Evolutionary conservation across 2,113 vertebrate genomes (phyloP), one percentile per base, ranked within the genome.

Genomic region (Glaucidium brasilianum): DNA sequence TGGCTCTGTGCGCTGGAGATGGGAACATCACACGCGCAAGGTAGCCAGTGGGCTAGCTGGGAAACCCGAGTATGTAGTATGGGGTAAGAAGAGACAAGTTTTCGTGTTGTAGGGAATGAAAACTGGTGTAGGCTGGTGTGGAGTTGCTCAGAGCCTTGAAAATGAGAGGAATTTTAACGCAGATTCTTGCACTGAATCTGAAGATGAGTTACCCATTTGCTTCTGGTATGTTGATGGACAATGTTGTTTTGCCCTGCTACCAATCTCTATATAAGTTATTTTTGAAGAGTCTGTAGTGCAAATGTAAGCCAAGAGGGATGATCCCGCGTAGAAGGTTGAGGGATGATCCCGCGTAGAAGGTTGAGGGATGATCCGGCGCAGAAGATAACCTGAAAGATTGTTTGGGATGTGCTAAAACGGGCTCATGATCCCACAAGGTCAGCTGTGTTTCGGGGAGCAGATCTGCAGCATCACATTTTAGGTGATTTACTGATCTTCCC

Each of bases 1-100:
- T 0, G 7, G 60, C 71, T 59, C 62, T 5, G 1, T 22, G 37
- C 4, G 0, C 30, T 8, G 69, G 34, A 11, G 8, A 16, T 1
- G 39, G 50, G 85, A 73, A 56, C 3, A 2, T 0, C 2, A 10
- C 22, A 29, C 7, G 2, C 11, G 32, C 35, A 3, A 3, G 47
- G 30, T n/a, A 53, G 69, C 63, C 15, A 35, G 66, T 53, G 67
- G 72, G 20, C 43, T 59, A 27, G 21, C 69, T 52, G 52, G 71
- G 67, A 83, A 75, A 20, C 35, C 73, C 22, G 64, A 76, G 50
- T 30, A 64, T 66, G 62, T 20, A 53, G n/a, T 8, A 3, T 3
- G 71, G 68, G 63, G 58, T 11, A 58, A 78, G 88, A 90, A 52
- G 73, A 85, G 91, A 32, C 7, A 6, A 41, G 63, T 73, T 75